A percentile compares a stretch with the other conserved stretches of the same genome.
Conservation (phyloP, 2,888 invertebrate genomes). For the Acanthacorydalis orientalis region DNA sequence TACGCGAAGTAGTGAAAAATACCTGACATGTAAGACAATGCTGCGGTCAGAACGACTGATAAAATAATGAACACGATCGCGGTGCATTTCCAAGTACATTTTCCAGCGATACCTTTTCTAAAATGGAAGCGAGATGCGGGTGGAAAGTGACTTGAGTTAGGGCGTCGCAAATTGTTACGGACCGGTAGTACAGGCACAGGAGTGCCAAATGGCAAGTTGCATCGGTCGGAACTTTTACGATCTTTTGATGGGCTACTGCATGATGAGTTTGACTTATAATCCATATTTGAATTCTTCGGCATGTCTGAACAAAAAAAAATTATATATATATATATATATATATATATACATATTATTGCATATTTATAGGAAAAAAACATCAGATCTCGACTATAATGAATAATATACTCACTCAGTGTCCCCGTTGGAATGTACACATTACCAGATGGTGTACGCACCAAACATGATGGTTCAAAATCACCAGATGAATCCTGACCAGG, state of each 20-base stretch:
- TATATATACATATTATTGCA: background rate
- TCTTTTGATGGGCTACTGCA: conserved; percentile 77
- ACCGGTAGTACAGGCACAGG: conserved; percentile 58
- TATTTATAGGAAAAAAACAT: too few relatives aligned
- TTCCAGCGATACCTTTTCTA: conserved; percentile 68
- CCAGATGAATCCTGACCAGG: conserved; percentile 47
- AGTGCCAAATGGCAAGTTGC: conserved; percentile 38
- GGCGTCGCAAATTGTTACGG: conserved; percentile 48
- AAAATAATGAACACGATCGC: conserved; percentile 77
- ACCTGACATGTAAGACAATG: conserved; percentile 80
- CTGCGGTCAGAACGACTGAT: conserved; percentile 64
- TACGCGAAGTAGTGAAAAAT: conserved; percentile 14
- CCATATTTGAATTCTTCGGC: conserved; percentile 75
- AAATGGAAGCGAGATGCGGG: conserved; percentile 66
- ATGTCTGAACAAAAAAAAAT: conserved; percentile 46
- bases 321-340: background rate
- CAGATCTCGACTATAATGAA: too few relatives aligned
- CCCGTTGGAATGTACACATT: conserved; percentile 87
- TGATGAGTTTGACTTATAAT: conserved; percentile 76
- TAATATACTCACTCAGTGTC: conserved; percentile 35
- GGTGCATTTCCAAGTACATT: conserved; percentile 85
- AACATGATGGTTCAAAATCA: conserved; percentile 80
- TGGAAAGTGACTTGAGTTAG: conserved; percentile 56
- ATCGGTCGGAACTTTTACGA: conserved; percentile 42
- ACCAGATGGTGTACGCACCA: conserved; percentile 81